Base-by-base conservation (phyloP, 2,797 vertebrate species). In the Tokudaia tokunoshimensis region DNA sequence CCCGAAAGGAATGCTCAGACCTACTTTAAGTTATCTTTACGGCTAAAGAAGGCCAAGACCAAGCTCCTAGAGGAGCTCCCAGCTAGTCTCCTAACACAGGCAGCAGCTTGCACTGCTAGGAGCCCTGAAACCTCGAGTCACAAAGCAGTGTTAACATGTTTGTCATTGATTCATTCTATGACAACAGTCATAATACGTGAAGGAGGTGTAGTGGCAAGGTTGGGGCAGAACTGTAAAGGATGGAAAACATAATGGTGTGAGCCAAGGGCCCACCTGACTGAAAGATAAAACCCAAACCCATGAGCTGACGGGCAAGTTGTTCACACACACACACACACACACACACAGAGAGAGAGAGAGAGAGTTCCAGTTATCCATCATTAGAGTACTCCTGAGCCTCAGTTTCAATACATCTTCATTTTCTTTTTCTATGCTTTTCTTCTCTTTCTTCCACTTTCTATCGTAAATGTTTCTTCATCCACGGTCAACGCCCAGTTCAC, bases 181-280 rank as follows among this genome's bases (percentile, higher is more conserved):
- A 65, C 67, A 37, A 83, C 15, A 37, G 4, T 61, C 31, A 50
- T 4, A 47, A 19, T 57, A 52, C 4, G 22, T 2, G 59, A 11
- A 8, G 6, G 13, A 34, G n/a, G 11, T 19, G 17, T 41, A 41
- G 22, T 11, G 17, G n/a, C 2, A 29, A 4, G 3, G 29, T n/a
- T 6, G 14, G 13, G 2, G 47, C 20, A 50, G 55, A 74, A 2
- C 14, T 55, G 65, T 14, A 72, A 63, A 12, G 2, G 20, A 6
- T 52, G 0, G 65, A 44, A 59, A 9, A 15, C 1, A 4, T 7
- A 7, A 26, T 14, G 31, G 26, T 14, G 22, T 0, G 2, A 2
- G 13, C 52, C 59, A 65, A 50, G 12, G 12, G 0, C 79, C 57
- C n/a, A 47, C 2, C 72, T 52, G 52, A 72, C 47, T 44, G 19